Evolutionary conservation across 2,888 invertebrate species (phyloP).

Genomic region (Caenorhabditis doughertyi): DNA sequence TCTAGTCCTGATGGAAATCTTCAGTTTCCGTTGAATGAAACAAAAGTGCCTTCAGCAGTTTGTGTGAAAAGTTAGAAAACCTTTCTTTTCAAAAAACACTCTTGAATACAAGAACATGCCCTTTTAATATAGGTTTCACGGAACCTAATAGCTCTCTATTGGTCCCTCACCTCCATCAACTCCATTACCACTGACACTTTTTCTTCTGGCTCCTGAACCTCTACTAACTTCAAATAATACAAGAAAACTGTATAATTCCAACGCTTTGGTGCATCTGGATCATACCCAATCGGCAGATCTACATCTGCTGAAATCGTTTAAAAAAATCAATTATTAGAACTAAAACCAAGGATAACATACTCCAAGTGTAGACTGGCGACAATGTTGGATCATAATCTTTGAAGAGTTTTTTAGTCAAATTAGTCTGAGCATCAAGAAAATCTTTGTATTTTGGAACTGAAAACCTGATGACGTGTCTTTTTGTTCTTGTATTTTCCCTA

Average conservation of each 20-base stretch:
- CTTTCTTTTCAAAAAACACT: too few species aligned
- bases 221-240: constrained; percentile 53
- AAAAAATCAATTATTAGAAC: background rate
- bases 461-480: background rate
- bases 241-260: constrained; percentile 42
- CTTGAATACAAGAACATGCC: too few species aligned
- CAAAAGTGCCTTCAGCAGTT: too few species aligned
- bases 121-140: too few species aligned
- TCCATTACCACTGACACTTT: constrained; percentile 47
- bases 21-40: background rate
- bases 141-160: too few species aligned
- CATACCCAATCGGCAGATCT: constrained; percentile 27
- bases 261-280: background rate
- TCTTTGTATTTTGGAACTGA: constrained; percentile 29
- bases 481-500: background rate
- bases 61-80: too few species aligned
- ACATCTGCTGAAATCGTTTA: constrained; percentile 4
- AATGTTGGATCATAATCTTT: constrained; percentile 19
- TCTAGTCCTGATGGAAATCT: too few species aligned
- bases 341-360: background rate
- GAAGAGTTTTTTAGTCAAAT: constrained; percentile 11
- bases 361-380: constrained; percentile 20
- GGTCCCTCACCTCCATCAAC: constrained; percentile 49
- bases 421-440: constrained; percentile 17
- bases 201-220: constrained; percentile 49